Evolutionary conservation across 1,140 invertebrate genomes (phyloP).

Genomic region (Lamellibrachia luymesi): DNA sequence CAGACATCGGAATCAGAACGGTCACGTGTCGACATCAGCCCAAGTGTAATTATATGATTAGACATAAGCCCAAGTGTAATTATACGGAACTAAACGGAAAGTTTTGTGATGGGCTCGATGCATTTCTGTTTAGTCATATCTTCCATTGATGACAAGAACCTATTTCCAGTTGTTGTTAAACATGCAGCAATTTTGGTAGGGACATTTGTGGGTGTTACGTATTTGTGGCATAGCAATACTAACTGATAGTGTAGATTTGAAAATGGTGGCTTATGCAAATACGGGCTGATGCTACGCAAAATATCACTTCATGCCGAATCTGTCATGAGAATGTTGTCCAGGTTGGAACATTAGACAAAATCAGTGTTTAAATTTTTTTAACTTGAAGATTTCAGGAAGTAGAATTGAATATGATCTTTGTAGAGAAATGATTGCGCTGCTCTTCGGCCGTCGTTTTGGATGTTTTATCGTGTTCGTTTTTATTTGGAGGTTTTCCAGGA

Average conservation of each 20-base stretch:
- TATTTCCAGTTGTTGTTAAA: background rate
- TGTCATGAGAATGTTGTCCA: background rate
- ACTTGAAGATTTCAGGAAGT: background rate
- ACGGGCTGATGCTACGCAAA: background rate
- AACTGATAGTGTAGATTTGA: background rate
- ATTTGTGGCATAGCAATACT: background rate
- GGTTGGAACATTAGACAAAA: background rate
- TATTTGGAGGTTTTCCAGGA: background rate
- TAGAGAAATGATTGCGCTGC: background rate
- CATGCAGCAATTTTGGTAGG: background rate
- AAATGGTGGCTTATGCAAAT: background rate
- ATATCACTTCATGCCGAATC: background rate
- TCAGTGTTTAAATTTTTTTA: background rate
- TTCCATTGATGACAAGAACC: background rate
- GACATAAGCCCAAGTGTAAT: background rate
- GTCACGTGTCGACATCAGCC: background rate
- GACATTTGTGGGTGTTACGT: background rate
- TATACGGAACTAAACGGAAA: background rate
- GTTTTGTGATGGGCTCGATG: background rate
- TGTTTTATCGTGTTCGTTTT: background rate
- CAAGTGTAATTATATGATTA: background rate
- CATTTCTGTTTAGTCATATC: background rate
- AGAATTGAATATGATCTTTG: background rate
- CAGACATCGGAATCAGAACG: slow-evolving; percentile 6
- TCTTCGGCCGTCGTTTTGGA: background rate